Evolutionary conservation across 2,888 invertebrate genomes (phyloP).

Genomic region (Rhamnusium bicolor): DNA sequence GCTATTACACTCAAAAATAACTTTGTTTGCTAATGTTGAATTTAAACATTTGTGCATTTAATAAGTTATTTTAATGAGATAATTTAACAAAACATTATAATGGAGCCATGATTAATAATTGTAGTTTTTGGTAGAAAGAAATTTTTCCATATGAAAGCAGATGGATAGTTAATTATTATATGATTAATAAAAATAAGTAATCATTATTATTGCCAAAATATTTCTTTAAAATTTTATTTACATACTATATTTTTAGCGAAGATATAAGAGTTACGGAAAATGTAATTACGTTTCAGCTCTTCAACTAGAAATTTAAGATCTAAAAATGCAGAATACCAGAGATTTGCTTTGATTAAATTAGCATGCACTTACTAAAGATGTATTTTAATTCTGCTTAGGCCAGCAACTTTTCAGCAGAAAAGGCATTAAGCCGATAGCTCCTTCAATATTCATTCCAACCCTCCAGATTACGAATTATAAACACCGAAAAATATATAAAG

Average conservation of each 20-base stretch:
- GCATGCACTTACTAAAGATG: constrained; percentile 37
- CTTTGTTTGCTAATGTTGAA: too few species aligned
- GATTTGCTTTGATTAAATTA: constrained; percentile 44
- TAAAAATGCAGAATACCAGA: constrained; percentile 38
- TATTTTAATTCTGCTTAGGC: constrained; percentile 42
- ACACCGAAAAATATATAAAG: constrained; percentile 28
- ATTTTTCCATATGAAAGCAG: too few species aligned
- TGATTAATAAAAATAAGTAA: too few species aligned
- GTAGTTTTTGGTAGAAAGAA: too few species aligned
- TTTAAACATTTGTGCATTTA: too few species aligned
- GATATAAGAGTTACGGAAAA: not conserved
- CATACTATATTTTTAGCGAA: not conserved
- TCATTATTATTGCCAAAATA: too few species aligned
- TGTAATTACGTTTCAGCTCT: constrained; percentile 15
- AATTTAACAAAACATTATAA: too few species aligned
- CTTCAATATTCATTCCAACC: constrained; percentile 44
- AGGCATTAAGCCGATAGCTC: constrained; percentile 42
- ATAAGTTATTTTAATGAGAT: too few species aligned
- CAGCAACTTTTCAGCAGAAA: constrained; percentile 31
- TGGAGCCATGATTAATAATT: too few species aligned
- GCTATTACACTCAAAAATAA: too few species aligned
- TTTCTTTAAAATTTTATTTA: too few species aligned
- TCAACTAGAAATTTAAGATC: constrained; percentile 2
- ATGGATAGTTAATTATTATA: too few species aligned
- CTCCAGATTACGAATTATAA: constrained; percentile 32